These are phyloP conservation scores for Diadegma fenestrale DNA, from an alignment of 2,888 invertebrate genomes.

Conservation along the genomic window DNA sequence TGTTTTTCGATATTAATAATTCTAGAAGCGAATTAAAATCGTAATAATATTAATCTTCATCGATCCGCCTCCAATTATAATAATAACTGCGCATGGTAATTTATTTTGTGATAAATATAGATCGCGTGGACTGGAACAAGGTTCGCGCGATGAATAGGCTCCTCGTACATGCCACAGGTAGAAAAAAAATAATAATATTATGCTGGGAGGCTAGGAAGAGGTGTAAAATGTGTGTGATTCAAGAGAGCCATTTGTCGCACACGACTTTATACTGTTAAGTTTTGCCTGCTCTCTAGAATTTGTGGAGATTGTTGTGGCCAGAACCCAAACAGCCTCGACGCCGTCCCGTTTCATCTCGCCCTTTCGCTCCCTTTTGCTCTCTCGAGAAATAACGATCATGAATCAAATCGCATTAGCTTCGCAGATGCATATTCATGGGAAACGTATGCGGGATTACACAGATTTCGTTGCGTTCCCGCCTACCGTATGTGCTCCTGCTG, in stretches of 20 bases:
- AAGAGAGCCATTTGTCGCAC: slow-evolving; percentile 17
- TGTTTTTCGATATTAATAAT: no score
- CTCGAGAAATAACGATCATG: slow-evolving; percentile 76
- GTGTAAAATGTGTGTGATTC: slow-evolving; percentile 44
- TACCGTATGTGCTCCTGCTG: slow-evolving; percentile 70
- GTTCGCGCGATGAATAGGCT: slow-evolving; percentile 18
- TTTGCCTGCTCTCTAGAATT: slow-evolving; percentile 36
- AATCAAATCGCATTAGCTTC: slow-evolving; percentile 83
- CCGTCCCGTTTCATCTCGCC: slow-evolving; percentile 69
- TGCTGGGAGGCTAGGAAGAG: slow-evolving; percentile 15
- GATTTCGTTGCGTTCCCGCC: slow-evolving; percentile 79
- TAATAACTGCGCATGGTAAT: neutral
- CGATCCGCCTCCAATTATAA: neutral
- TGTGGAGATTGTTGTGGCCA: slow-evolving; percentile 21
- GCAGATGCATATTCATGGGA: slow-evolving; percentile 84
- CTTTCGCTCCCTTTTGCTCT: slow-evolving; percentile 67
- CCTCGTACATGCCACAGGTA: slow-evolving; percentile 38
- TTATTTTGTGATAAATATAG: slow-evolving; percentile 18
- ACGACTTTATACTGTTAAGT: neutral
- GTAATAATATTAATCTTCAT: neutral
- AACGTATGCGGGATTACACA: slow-evolving; percentile 82
- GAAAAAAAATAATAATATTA: slow-evolving; percentile 33
- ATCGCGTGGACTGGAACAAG: slow-evolving; percentile 24
- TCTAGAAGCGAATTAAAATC: neutral
- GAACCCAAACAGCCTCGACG: slow-evolving; percentile 58